Percentiles rank a stretch among this genome's conserved stretches.
These are phyloP conservation scores for Ladona fulva DNA, from an alignment of 1,140 invertebrate species.

Conservation along the genomic window DNA sequence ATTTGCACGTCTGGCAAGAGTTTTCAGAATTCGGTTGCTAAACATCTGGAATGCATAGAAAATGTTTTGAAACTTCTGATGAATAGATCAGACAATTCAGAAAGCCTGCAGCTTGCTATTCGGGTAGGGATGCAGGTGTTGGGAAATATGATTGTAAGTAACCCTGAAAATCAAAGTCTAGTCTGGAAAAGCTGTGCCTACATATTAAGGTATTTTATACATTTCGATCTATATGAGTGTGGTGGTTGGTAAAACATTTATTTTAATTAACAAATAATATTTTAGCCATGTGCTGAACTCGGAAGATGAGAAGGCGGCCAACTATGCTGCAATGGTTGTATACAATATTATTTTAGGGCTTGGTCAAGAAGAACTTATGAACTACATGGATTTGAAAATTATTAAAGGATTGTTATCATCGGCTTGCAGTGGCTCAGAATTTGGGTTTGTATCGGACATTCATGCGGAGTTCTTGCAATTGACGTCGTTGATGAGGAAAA, in stretches of 20 bases:
- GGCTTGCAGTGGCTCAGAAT: constrained; percentile 19
- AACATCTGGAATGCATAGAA: no score
- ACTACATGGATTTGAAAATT: constrained; percentile 23
- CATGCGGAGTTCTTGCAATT: neutral
- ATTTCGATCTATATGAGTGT: neutral
- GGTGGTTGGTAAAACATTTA: neutral
- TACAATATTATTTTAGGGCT: constrained; percentile 22
- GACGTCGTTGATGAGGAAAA: neutral
- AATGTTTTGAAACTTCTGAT: no score
- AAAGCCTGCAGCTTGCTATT: no score
- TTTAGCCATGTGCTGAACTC: constrained; percentile 17
- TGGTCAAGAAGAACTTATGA: constrained; percentile 12
- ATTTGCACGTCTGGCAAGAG: no score
- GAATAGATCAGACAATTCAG: no score
- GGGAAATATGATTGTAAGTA: neutral
- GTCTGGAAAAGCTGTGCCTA: neutral
- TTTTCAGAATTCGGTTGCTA: no score
- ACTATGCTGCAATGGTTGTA: constrained; percentile 25
- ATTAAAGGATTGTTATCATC: constrained; percentile 22
- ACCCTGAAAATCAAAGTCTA: neutral
- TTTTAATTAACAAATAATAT: neutral
- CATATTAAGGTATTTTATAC: neutral
- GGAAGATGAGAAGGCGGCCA: constrained; percentile 22
- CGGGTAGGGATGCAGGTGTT: neutral
- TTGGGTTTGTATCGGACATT: constrained; percentile 19